A percentile compares a stretch with the other conserved stretches of the same genome.
phyloP scores from a whole-genome alignment of 2,113 vertebrate species.

The Hippolais icterina region DNA sequence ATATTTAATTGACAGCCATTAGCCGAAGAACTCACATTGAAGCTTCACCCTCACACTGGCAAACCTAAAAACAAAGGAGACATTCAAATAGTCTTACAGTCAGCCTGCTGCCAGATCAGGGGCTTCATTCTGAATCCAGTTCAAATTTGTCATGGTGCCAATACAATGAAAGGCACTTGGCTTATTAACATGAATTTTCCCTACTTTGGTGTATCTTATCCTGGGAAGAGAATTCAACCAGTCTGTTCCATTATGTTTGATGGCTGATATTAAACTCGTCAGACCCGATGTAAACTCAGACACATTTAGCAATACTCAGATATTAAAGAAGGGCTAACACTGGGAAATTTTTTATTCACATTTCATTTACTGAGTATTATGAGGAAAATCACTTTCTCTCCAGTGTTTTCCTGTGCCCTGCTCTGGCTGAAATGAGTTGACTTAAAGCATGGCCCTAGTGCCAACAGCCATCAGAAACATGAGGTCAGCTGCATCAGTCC shows the following conservation, averaged over 20 bases:
- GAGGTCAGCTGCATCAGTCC: rapidly evolving
- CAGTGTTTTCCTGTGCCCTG: background rate
- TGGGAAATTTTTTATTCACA: background rate
- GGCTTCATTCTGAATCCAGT: background rate
- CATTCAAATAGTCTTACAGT: background rate
- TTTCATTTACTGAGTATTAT: background rate
- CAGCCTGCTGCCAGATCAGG: background rate
- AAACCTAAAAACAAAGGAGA: background rate
- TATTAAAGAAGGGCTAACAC: background rate
- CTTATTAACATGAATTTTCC: background rate
- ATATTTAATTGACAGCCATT: background rate
- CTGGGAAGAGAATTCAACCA: background rate
- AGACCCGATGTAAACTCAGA: background rate
- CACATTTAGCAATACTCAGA: background rate
- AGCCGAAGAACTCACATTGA: background rate
- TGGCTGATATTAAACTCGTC: background rate
- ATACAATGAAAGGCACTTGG: background rate
- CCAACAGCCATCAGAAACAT: background rate
- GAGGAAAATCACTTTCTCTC: background rate
- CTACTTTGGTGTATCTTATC: background rate
- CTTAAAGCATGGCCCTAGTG: background rate
- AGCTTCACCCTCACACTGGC: background rate
- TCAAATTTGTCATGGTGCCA: background rate
- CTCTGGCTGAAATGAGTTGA: background rate
- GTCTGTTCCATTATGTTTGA: background rate